Evolutionary conservation across 2,888 invertebrate genomes (phyloP).

Genomic region (Lithophane ornitopus): DNA sequence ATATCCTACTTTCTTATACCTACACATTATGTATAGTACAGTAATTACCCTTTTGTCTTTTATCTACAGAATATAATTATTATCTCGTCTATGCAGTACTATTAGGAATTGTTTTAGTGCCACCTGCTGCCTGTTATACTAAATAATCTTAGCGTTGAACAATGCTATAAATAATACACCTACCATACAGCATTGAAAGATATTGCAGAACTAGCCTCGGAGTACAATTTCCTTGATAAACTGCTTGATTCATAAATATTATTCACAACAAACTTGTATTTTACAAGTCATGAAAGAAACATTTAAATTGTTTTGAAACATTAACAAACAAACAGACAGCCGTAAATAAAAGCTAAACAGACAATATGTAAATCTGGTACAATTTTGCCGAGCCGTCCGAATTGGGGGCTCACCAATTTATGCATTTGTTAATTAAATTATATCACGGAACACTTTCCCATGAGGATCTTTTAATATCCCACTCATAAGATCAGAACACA

Average conservation of each 20-base stretch:
- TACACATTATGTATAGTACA: constrained; percentile 20
- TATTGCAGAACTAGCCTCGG: constrained; percentile 28
- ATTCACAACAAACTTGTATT: constrained; percentile 25
- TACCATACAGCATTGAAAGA: constrained; percentile 39
- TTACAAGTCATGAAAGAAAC: constrained; percentile 43
- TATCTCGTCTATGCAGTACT: constrained; percentile 43
- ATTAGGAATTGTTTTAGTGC: constrained; percentile 47
- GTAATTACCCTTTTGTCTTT: constrained; percentile 29
- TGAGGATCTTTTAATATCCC: constrained; percentile 83
- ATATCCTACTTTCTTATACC: constrained; percentile 47
- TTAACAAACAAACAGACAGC: constrained; percentile 46
- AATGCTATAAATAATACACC: constrained; percentile 49
- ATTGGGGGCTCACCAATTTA: constrained; percentile 74
- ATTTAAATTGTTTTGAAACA: constrained; percentile 45
- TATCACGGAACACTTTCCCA: constrained; percentile 75
- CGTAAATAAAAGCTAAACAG: constrained; percentile 57
- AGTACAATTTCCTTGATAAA: constrained; percentile 36
- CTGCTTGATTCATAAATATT: constrained; percentile 21
- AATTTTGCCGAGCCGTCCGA: constrained; percentile 54
- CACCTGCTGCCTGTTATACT: constrained; percentile 49
- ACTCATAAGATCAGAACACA: constrained; percentile 83
- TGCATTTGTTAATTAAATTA: constrained; percentile 83
- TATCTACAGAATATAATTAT: constrained; percentile 46
- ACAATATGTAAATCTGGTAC: constrained; percentile 63
- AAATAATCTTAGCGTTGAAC: constrained; percentile 49